Percentiles rank a stretch among this genome's conserved stretches.
These are phyloP conservation scores for Oncorhynchus gorbuscha DNA, from an alignment of 2,113 vertebrate species.

Conservation along the genomic window DNA sequence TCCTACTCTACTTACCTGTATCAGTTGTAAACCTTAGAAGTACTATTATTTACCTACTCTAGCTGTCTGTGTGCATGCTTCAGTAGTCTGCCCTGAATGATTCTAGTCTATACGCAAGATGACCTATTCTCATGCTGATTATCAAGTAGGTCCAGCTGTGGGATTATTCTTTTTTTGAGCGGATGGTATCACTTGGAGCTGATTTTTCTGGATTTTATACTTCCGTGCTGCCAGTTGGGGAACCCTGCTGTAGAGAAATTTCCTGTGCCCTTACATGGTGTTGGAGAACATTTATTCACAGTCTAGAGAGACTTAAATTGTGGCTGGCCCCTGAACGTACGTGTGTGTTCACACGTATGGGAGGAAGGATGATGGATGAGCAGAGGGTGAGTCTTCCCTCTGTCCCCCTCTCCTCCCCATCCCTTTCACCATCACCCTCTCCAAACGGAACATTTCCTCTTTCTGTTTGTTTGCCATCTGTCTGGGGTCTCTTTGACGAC, in stretches of 20 bases:
- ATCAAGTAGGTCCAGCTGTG: too few species aligned
- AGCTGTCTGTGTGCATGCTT: not conserved
- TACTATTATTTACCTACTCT: slow-evolving; percentile 58
- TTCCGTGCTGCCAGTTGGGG: too few species aligned
- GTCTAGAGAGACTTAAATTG: too few species aligned
- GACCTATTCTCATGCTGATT: too few species aligned
- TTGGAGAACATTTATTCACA: too few species aligned
- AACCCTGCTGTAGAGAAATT: too few species aligned
- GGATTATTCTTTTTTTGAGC: too few species aligned
- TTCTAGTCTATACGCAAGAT: too few species aligned
- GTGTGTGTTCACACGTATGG: not conserved
- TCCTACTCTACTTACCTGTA: slow-evolving; percentile 47
- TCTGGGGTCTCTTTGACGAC: not conserved
- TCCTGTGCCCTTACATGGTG: too few species aligned
- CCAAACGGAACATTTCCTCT: slow-evolving; percentile 23
- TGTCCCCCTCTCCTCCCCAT: not conserved
- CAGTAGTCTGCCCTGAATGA: too few species aligned
- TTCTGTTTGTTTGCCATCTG: slow-evolving; percentile 1
- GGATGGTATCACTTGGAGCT: too few species aligned
- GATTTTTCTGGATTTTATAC: too few species aligned
- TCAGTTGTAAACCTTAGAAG: slow-evolving; percentile 56
- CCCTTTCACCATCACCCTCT: slow-evolving; percentile 6
- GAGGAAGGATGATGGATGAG: not conserved
- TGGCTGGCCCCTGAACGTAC: not conserved
- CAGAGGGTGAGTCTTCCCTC: not conserved